These are phyloP conservation scores for Sphaerophoria rueppellii DNA, from an alignment of 2,888 invertebrate species.

Conservation along the genomic window DNA sequence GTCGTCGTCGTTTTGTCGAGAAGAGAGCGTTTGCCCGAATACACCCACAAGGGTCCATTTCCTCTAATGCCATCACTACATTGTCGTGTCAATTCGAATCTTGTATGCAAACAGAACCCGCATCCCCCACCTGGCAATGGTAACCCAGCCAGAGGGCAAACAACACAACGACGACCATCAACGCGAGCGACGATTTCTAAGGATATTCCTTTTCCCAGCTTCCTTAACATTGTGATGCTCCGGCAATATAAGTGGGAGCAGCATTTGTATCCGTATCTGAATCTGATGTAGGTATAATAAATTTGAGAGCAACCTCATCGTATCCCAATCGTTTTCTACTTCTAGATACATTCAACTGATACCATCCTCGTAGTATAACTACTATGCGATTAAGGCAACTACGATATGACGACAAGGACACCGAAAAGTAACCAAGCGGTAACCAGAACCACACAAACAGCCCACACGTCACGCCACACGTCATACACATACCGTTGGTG, in stretches of 20 bases:
- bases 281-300: constrained; percentile 69
- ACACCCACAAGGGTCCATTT: constrained; percentile 60
- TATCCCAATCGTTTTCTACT: constrained; percentile 55
- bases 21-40: constrained; percentile 64
- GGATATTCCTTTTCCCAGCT: constrained; percentile 31
- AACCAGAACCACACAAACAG: constrained; percentile 33
- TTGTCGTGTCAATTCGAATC: constrained; percentile 6
- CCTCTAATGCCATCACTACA: constrained; percentile 2
- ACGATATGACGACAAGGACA: constrained; percentile 31
- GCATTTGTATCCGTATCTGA: constrained; percentile 55
- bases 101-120: constrained; percentile 59
- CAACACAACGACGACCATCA: neutral
- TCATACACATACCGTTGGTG: constrained; percentile 6
- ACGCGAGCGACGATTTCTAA: neutral
- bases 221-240: constrained; percentile 19
- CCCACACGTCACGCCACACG: constrained; percentile 36
- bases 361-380: constrained; percentile 38
- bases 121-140: neutral
- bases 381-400: constrained; percentile 42
- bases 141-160: too few species aligned
- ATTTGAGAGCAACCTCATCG: constrained; percentile 69
- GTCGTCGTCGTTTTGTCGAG: constrained; percentile 31
- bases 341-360: constrained; percentile 34
- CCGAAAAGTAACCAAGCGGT: constrained; percentile 20
- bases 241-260: neutral